phyloP scores from a whole-genome alignment of 2,797 vertebrate species.

The Micromesistius poutassou region DNA sequence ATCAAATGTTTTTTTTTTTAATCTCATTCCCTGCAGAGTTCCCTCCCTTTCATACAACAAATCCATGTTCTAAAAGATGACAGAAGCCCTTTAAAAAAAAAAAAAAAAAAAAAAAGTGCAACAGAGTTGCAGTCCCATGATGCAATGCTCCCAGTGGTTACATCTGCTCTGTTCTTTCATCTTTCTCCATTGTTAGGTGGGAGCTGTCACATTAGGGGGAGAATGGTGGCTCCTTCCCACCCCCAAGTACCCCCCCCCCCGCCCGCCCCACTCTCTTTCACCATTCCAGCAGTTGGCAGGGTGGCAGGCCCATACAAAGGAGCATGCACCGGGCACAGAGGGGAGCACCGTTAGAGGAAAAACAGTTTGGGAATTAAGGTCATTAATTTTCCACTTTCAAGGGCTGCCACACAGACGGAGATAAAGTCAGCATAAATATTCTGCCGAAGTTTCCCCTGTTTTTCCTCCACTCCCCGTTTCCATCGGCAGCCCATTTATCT shows the following conservation, averaged over 20 bases:
- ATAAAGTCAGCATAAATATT: conserved; percentile 99
- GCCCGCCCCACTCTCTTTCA: too few species aligned
- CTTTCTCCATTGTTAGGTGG: conserved; percentile 93
- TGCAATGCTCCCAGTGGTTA: conserved; percentile 94
- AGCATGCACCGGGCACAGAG: conserved; percentile 85
- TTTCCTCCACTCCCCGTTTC: conserved; percentile 85
- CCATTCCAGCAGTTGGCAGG: conserved; percentile 92
- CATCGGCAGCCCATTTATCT: conserved; percentile 99
- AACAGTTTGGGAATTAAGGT: conserved; percentile 99
- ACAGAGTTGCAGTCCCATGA: conserved; percentile 89
- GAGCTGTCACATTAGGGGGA: conserved; percentile 97
- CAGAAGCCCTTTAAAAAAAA: conserved; percentile 70
- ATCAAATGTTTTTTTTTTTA: conserved; percentile 74
- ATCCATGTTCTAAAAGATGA: conserved; percentile 75
- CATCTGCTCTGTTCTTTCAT: conserved; percentile 98
- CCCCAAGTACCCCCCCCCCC: conserved; percentile 83
- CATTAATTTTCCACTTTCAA: conserved; percentile 99
- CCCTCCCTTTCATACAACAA: conserved; percentile 73
- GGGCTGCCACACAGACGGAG: conserved; percentile 99
- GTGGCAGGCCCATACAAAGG: conserved; percentile 91
- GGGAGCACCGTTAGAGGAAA: conserved; percentile 94
- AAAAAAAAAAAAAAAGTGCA: conserved; percentile 71
- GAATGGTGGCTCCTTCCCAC: conserved; percentile 87
- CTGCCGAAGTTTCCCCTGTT: conserved; percentile 97
- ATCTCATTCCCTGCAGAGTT: conserved; percentile 65